A percentile compares a stretch with the other conserved stretches of the same genome.
Conservation (phyloP, 1,140 invertebrate species). For the Rhopalosiphum padi region DNA sequence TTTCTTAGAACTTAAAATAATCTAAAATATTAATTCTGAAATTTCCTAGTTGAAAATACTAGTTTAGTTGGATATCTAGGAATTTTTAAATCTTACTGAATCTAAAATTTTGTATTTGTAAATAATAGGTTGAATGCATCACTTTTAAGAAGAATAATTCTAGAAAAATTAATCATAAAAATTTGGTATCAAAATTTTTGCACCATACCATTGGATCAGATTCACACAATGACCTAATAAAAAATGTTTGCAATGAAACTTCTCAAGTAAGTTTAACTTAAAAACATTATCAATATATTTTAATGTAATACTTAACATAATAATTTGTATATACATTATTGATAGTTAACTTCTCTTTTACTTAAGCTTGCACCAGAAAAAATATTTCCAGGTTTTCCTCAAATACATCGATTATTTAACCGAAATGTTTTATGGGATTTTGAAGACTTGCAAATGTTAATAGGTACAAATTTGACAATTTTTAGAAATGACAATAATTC, state of each 20-base stretch:
- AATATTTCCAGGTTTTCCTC: constrained; percentile 73
- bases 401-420: constrained; percentile 68
- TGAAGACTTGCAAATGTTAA: constrained; percentile 92
- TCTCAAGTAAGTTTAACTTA: neutral
- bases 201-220: constrained; percentile 74
- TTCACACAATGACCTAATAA: constrained; percentile 59
- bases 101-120: neutral
- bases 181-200: constrained; percentile 81
- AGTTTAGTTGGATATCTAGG: neutral
- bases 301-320: neutral
- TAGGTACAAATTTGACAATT: constrained; percentile 91
- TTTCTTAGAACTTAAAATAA: neutral
- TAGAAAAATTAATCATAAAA: constrained; percentile 74
- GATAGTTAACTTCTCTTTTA: constrained; percentile 66
- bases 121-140: constrained; percentile 65
- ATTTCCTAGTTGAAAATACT: neutral
- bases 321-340: neutral
- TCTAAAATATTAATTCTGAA: neutral
- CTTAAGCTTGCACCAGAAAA: constrained; percentile 78
- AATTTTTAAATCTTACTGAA: neutral
- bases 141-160: constrained; percentile 72
- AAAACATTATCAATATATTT: neutral
- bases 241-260: neutral
- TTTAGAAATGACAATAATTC: constrained; percentile 88
- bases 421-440: constrained; percentile 92